Percentiles rank a stretch among this genome's conserved stretches.
These are phyloP conservation scores for Mythimna albipuncta DNA, from an alignment of 2,888 invertebrate species.

Conservation along the genomic window DNA sequence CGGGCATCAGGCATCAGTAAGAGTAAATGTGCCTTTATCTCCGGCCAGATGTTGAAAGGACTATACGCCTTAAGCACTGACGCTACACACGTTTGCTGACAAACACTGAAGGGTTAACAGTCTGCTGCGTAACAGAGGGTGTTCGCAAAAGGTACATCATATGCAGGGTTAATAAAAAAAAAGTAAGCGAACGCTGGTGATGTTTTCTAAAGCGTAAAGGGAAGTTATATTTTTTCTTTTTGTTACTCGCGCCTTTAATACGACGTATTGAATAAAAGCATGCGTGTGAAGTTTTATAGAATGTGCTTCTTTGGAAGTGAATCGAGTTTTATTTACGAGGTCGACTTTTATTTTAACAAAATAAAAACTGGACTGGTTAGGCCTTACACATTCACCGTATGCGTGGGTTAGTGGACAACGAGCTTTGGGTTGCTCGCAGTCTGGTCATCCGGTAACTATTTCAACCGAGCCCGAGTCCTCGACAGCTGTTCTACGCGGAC, in stretches of 20 bases:
- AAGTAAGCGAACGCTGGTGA: conserved; percentile 68
- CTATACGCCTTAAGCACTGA: conserved; percentile 63
- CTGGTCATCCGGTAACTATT: too few species aligned
- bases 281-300: conserved; percentile 44
- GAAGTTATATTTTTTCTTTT: conserved; percentile 51
- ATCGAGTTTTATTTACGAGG: conserved; percentile 4
- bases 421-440: too few species aligned
- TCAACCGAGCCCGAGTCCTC: too few species aligned
- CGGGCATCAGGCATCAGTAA: too few species aligned
- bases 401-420: too few species aligned
- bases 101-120: conserved; percentile 87
- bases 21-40: too few species aligned
- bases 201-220: conserved; percentile 60
- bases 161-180: conserved; percentile 77
- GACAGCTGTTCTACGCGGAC: too few species aligned
- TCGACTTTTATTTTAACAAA: background rate
- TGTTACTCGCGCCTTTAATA: conserved; percentile 38
- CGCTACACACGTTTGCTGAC: conserved; percentile 78
- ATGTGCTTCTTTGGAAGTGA: conserved; percentile 2
- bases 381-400: too few species aligned
- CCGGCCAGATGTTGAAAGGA: too few species aligned
- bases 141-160: conserved; percentile 77
- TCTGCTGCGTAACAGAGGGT: conserved; percentile 84
- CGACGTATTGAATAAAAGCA: conserved; percentile 48
- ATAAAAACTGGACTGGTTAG: background rate